These are phyloP conservation scores for Matsumurasca onukii DNA, from an alignment of 1,140 invertebrate species.

Conservation along the genomic window DNA sequence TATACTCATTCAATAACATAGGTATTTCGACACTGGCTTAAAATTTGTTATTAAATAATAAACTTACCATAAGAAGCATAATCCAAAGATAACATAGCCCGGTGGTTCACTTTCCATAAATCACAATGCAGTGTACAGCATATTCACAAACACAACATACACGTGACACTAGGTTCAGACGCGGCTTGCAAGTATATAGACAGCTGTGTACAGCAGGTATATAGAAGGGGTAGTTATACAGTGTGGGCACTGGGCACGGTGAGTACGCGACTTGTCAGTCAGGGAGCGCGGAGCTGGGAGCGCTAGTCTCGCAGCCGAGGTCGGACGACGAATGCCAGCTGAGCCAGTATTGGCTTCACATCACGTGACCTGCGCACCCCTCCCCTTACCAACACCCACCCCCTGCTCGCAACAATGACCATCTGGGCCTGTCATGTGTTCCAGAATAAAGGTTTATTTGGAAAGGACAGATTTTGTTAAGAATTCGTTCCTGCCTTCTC, in stretches of 20 bases:
- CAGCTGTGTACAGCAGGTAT: neutral
- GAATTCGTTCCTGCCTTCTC: slow-evolving; percentile 25
- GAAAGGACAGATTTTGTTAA: slow-evolving; percentile 27
- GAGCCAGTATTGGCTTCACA: neutral
- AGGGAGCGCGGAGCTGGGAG: neutral
- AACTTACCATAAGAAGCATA: slow-evolving; percentile 23
- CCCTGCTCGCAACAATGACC: slow-evolving; percentile 21
- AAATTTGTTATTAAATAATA: neutral
- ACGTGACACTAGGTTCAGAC: neutral
- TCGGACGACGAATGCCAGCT: slow-evolving; percentile 22
- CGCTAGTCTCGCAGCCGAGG: neutral
- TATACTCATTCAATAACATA: no score
- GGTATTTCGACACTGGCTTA: neutral
- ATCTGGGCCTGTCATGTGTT: slow-evolving; percentile 25
- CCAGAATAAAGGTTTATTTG: slow-evolving; percentile 27
- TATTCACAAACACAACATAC: slow-evolving; percentile 10
- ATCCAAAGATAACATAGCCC: slow-evolving; percentile 27
- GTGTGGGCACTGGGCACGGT: neutral
- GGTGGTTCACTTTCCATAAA: slow-evolving; percentile 18
- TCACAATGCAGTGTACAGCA: slow-evolving; percentile 20
- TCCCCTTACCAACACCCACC: no score
- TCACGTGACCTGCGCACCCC: slow-evolving; percentile 14
- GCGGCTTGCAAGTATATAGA: neutral
- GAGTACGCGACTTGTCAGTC: no score
- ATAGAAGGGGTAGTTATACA: neutral